Base-by-base conservation (phyloP, 2,797 vertebrate species). In the Aldrovandia affinis region DNA sequence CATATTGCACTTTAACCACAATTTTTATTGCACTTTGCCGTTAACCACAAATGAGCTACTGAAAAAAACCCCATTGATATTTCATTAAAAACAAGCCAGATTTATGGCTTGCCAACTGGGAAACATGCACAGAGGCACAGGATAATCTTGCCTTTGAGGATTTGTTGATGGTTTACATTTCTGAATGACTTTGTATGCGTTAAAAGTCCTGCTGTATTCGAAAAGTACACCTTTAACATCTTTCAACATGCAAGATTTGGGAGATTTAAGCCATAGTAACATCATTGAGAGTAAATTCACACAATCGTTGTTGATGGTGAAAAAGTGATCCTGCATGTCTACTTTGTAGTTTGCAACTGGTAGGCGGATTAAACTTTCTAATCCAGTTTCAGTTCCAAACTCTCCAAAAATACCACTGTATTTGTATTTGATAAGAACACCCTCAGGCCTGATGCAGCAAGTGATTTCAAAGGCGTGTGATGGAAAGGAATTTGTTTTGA, bases 71-170 rank as follows among this genome's bases (percentile, higher is more conserved):
- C 1, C 44, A 75, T 75, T 47, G 15, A 20, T n/a, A 84, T 70
- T 81, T 28, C 28, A 65, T 84, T 80, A 79, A 84, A 70, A 42
- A 30, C 18, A 50, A 44, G 15, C 80, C 30, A 52, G 12, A 7
- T 83, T 79, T 61, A 30, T 30, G 50, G 36, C 63, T 20, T 81
- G 25, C 42, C 50, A 77, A 36, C n/a, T 85, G 68, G 8, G 47
- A 65, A 81, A 81, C 28, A 78, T 14, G 36, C 20, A 20, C 18
- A 12, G 9, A 54, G 14, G 4, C 57, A 12, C 1, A 8, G 12
- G 50, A 83, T 55, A 15, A 8, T 36, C 57, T 78, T 82, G 25
- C 42, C 83, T 83, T 83, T 83, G 80, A 84, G 14, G 63, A n/a
- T 39, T 22, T 81, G 63, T 78, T 85, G 65, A 61, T 59, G 25